Evolutionary conservation across 2,113 vertebrate genomes (phyloP), one percentile per base, ranked within the genome.

Genomic region (Piaya cayana): DNA sequence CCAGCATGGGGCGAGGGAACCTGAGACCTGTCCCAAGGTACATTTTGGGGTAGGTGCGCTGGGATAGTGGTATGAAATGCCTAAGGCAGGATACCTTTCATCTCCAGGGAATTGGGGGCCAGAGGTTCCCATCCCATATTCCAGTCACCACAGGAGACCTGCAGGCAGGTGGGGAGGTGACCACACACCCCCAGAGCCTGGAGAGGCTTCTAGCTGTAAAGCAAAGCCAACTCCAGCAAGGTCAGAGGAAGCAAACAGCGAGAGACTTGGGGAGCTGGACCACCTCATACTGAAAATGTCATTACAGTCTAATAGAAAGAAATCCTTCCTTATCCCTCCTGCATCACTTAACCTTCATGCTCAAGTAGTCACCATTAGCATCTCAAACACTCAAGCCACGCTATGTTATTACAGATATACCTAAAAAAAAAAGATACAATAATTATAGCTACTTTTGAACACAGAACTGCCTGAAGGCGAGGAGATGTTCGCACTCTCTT

Each of bases 271-370:
- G 71, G 71, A 94, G 82, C 71, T 45, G 67, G 26, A 45, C 15
- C 18, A 15, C 42, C 62, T 49, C 36, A 1, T 71, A 37, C 76
- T 11, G 52, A 56, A 93, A 90, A 81, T 42, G 37, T 63, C 94
- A 83, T 86, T 86, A 92, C 47, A 34, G 13, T 30, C 76, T 67
- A 47, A 93, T 9, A 83, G 82, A 37, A 72, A 90, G 50, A 93
- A 95, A 96, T 88, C 76, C 64, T 82, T 87, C 95, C 78, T 82
- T 42, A 29, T 86, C 63, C 53, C 67, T 93, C 76, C 80, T 75
- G 88, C 82, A 63, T 92, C 90, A 77, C 71, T 95, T 62, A 95
- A 49, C 94, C 96, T 94, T 97, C 94, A 95, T 88, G 95, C 95
- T 96, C 90, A 92, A 95, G 29, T 14, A 90, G 76, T 49, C 91